phyloP scores from a whole-genome alignment of 2,888 invertebrate species.

The Pachydiplax longipennis region DNA sequence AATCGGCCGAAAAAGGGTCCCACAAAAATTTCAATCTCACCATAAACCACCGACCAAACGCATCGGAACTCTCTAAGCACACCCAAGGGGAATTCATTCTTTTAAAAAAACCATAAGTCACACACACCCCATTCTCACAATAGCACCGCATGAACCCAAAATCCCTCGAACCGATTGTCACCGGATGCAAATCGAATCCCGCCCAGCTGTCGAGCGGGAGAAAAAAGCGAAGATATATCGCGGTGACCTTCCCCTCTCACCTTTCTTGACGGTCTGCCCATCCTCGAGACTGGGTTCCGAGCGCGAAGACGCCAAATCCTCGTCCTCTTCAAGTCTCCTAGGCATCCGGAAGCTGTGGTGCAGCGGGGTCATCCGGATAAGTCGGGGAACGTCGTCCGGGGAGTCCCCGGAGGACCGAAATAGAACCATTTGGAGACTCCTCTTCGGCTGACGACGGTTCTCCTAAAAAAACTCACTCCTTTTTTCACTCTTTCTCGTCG shows the following conservation, averaged over 20 bases:
- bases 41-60: too few species aligned
- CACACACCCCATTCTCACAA: background rate
- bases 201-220: background rate
- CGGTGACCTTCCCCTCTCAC: background rate
- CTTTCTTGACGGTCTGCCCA: conserved; percentile 35
- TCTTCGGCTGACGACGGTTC: background rate
- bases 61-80: background rate
- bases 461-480: background rate
- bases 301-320: conserved; percentile 13
- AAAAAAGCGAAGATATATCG: background rate
- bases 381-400: conserved; percentile 66
- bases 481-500: background rate
- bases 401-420: conserved; percentile 61
- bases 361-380: conserved; percentile 68
- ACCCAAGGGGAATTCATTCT: background rate
- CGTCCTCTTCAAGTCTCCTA: conserved; percentile 64
- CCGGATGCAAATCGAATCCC: background rate
- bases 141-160: background rate
- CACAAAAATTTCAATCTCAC: too few species aligned
- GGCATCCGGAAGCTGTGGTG: conserved; percentile 66
- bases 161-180: background rate
- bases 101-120: background rate
- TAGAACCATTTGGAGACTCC: conserved; percentile 4
- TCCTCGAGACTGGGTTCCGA: conserved; percentile 18
- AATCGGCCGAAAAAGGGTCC: too few species aligned